Conservation (phyloP, 2,113 vertebrate genomes). For the Boulengerochromis microlepis region DNA sequence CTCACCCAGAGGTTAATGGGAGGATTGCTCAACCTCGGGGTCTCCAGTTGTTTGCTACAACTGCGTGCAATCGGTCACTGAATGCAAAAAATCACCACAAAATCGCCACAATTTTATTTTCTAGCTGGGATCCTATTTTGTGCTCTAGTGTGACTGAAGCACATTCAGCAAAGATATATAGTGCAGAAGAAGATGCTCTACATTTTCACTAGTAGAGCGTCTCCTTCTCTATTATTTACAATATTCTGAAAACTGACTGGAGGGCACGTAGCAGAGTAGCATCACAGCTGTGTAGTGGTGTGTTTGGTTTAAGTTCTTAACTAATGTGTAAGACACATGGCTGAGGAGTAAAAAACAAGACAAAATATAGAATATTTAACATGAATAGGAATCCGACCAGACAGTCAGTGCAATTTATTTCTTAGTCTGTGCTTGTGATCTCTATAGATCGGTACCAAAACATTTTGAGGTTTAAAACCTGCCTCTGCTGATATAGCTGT, state of each 20-base stretch:
- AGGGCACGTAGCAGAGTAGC: background rate
- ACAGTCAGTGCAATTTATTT: background rate
- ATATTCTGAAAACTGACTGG: background rate
- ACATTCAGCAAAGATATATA: background rate
- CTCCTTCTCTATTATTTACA: background rate
- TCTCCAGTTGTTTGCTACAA: background rate
- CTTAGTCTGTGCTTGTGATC: background rate
- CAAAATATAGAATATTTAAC: background rate
- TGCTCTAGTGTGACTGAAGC: background rate
- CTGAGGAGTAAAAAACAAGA: background rate
- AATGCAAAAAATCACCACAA: background rate
- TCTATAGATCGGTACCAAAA: background rate
- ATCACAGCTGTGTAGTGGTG: background rate
- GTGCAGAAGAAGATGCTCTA: background rate
- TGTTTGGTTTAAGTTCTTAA: background rate
- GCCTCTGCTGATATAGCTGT: background rate
- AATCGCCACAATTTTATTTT: fast-evolving
- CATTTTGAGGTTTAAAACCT: background rate
- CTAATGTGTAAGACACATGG: background rate
- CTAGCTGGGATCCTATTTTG: background rate
- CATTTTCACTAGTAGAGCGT: background rate
- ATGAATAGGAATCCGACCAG: fast-evolving
- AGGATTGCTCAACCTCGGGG: background rate
- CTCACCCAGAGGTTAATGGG: fast-evolving
- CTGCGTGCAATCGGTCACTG: background rate